Evolutionary conservation across 30 jellyfish, hydroid and myxozoan genomes (phyloP), one percentile per base, ranked within the genome.

Genomic region (Hydractinia symbiolongicarpus): DNA sequence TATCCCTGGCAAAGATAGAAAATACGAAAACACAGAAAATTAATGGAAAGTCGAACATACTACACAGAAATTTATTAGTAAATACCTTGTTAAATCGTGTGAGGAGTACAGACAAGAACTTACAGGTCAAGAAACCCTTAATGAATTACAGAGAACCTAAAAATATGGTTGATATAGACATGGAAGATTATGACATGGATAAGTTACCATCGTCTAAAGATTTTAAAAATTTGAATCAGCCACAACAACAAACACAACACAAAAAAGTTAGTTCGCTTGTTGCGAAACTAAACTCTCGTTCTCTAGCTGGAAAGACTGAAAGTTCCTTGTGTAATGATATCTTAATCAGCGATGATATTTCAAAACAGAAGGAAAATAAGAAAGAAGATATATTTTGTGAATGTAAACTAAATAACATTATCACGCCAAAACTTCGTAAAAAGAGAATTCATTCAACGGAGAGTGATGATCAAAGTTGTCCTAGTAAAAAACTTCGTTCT

Each of bases 401-500:
- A 55, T 77, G 85, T 55, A 55, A 58, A 9, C 51, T 7, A 9
- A 13, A 17, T 1, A 55, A 17, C 20, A 77, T 61, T 9, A 19
- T 50, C 9, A 30, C 54, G 5, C 40, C 55, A 53, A 77, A 77
- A 40, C 76, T 21, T 15, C 16, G 54, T 30, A 55, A 55, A 55
- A 77, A 77, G 54, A 77, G 85, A 60, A 53, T 44, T 61, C 85
- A 77, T 77, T 55, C 76, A 55, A 66, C 54, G 75, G 61, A 21
- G 55, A 53, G 19, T 77, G 54, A 54, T 9, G 85, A 77, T 9
- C 50, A 40, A 17, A 85, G 17, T 57, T 66, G 69, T 19, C 56
- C 79, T 66, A 61, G 96, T 61, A 21, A 87, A 82, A 61, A 62
- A 55, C 14, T 73, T 61, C 49, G 90, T 78, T n/a, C 83, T 77